Conservation (phyloP, 2,888 invertebrate species). For the Eristalinus aeneus region DNA sequence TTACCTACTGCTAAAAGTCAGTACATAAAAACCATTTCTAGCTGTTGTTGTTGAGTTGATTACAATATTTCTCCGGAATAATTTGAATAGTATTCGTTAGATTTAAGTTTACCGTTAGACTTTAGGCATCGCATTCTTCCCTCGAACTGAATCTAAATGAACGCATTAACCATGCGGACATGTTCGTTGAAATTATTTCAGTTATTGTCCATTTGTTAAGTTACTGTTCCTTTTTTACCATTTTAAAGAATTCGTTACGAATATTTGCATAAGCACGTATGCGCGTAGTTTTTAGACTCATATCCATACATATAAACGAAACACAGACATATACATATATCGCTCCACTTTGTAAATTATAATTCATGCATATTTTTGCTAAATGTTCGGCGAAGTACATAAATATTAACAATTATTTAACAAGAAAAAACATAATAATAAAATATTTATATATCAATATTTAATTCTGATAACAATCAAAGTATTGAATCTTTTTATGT, state of each 20-base stretch:
- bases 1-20: background rate
- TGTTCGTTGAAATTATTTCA: slow-evolving; percentile 13
- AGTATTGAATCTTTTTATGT: background rate
- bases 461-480: background rate
- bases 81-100: slow-evolving; percentile 56
- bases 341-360: slow-evolving; percentile 50
- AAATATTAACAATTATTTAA: slow-evolving; percentile 49
- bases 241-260: slow-evolving; percentile 48
- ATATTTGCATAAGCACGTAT: slow-evolving; percentile 53
- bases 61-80: slow-evolving; percentile 18
- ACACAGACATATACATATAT: slow-evolving; percentile 21
- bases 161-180: slow-evolving; percentile 16
- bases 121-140: slow-evolving; percentile 48
- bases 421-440: slow-evolving; percentile 35
- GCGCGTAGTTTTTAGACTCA: slow-evolving; percentile 51
- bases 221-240: slow-evolving; percentile 60
- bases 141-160: slow-evolving; percentile 22
- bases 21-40: slow-evolving; percentile 24
- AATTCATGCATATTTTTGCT: slow-evolving; percentile 45
- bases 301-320: slow-evolving; percentile 41
- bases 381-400: slow-evolving; percentile 63
- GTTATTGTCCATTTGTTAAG: slow-evolving; percentile 25
- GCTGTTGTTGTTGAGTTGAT: slow-evolving; percentile 19
- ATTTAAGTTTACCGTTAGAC: slow-evolving; percentile 43
- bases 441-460: slow-evolving; percentile 50